Percentiles rank a stretch among this genome's conserved stretches.
These are phyloP conservation scores for Bombus impatiens DNA, from an alignment of 1,140 invertebrate genomes.

Conservation along the genomic window DNA sequence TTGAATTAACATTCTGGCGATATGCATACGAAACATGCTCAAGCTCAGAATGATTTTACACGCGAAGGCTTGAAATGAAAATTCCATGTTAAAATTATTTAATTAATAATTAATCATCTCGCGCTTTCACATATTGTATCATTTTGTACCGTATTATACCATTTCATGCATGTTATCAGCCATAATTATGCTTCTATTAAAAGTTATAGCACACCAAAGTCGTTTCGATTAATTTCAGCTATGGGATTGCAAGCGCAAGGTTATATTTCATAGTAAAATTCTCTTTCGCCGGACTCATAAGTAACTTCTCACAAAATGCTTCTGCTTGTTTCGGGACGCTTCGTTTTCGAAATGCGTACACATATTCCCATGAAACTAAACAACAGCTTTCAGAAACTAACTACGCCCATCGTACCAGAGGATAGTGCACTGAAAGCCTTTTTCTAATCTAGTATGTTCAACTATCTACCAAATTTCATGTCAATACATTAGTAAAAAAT, in stretches of 20 bases:
- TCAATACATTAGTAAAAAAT: not conserved
- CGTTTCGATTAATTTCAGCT: not conserved
- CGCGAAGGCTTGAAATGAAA: not conserved
- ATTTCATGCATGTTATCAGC: too few species aligned
- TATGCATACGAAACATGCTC: not conserved
- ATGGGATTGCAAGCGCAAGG: not conserved
- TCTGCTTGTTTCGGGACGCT: too few species aligned
- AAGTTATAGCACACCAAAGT: not conserved
- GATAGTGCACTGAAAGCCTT: not conserved
- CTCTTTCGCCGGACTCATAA: not conserved
- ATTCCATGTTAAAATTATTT: too few species aligned
- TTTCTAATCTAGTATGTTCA: not conserved
- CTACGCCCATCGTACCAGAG: not conserved
- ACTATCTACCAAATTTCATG: not conserved
- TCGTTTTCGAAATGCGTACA: not conserved
- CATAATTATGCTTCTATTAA: not conserved
- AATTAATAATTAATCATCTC: too few species aligned
- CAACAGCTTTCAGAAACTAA: not conserved
- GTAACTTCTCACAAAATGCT: not conserved
- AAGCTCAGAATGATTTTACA: not conserved
- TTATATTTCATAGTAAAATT: not conserved
- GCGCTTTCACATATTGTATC: too few species aligned
- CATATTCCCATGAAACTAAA: not conserved
- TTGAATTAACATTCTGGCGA: not conserved
- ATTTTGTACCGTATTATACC: too few species aligned